Evolutionary conservation across 2,888 invertebrate genomes (phyloP), one percentile per base, ranked within the genome.

Genomic region (Nymphalis polychloros): DNA sequence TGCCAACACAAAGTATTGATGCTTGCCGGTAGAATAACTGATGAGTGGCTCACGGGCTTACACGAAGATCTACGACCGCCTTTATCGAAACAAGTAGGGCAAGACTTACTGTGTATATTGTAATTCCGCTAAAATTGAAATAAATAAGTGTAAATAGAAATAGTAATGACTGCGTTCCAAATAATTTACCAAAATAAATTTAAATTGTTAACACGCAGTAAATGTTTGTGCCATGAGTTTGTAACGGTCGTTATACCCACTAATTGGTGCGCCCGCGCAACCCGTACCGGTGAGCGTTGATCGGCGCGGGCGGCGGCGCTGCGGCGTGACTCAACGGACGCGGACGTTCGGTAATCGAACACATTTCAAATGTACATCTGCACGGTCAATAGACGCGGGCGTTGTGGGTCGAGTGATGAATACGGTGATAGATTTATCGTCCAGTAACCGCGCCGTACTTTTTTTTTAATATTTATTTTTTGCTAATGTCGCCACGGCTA

Each of bases 371-470:
- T 67, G 73, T 73, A 83, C 84, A 84, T 83, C 83, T 84, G 84
- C 82, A 80, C 41, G 82, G 81, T 82, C 82, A 82, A 84, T 84
- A 84, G 79, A 79, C 78, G 77, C 64, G 77, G 59, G 49, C 59
- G 65, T 71, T 50, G 67, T 60, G 57, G 67, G 10, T 50, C 55
- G 50, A 57, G 17, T 48, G 55, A 1, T 13, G 27, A 16, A 41
- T 57, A 63, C n/a, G 59, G 41, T 57, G 57, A 57, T 57, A 41
- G 57, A 57, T 57, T 41, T 19, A 19, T 57, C 35, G 57, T 19
- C 35, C 57, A 19, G 57, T 57, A 52, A 55, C 53, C 17, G 53
- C 7, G 17, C 1, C 8, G 17, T 23, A 23, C 23, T 27, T 52
- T 52, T 20, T 52, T 17, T 16, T 53, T 53, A 23, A 41, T 41